Conservation (phyloP, 2,888 invertebrate genomes). For the Sepiola atlantica region DNA sequence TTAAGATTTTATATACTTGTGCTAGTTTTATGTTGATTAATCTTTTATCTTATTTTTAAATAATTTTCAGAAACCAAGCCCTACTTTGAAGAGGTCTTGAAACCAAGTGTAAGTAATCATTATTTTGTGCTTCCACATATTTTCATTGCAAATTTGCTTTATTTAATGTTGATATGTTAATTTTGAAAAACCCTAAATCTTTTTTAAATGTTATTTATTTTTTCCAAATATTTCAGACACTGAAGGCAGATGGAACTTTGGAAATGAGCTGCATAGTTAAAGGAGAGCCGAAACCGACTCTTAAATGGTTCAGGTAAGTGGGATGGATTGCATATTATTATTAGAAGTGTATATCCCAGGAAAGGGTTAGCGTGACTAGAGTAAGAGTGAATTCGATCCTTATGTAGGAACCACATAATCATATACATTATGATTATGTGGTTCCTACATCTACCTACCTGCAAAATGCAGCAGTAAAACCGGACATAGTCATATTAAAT, state of each 20-base stretch:
- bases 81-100: conserved; percentile 2
- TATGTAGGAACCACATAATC: too few species aligned
- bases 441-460: too few species aligned
- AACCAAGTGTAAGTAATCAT: conserved; percentile 25
- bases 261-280: conserved; percentile 85
- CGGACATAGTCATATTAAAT: too few species aligned
- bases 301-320: conserved; percentile 91
- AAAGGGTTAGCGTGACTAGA: too few species aligned
- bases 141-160: neutral
- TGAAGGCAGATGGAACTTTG: conserved; percentile 69
- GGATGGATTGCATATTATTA: too few species aligned
- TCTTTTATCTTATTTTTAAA: neutral
- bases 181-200: neutral
- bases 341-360: neutral
- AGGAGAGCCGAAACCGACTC: conserved; percentile 90
- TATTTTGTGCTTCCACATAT: neutral
- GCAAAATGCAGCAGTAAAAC: too few species aligned
- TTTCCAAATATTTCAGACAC: conserved; percentile 60
- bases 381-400: too few species aligned
- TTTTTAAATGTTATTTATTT: neutral
- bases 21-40: too few species aligned
- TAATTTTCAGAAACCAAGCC: conserved; percentile 38
- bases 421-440: too few species aligned
- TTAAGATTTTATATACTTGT: too few species aligned
- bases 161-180: neutral